Conservation (phyloP, 30 jellyfish, hydroid and myxozoan genomes). For the Turritopsis dohrnii region DNA sequence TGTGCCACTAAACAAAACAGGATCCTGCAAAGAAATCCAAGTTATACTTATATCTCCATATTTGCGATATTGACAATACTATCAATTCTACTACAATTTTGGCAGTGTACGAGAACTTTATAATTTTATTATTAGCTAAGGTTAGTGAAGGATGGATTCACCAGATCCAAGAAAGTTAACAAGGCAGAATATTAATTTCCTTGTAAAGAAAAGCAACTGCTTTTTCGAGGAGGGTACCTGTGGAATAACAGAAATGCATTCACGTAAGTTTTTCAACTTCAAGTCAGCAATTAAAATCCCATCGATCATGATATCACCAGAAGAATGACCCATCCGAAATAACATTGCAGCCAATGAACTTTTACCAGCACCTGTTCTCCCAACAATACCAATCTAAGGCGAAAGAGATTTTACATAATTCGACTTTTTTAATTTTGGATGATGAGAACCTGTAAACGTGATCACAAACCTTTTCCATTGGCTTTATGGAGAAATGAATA, state of each 20-base stretch:
- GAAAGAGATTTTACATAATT: not conserved
- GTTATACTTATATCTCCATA: too few relatives aligned
- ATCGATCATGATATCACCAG: conserved; percentile 64
- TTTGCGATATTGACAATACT: too few relatives aligned
- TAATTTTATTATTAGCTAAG: too few relatives aligned
- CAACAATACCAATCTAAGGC: conserved; percentile 66
- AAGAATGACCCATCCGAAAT: conserved; percentile 57
- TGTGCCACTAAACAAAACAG: conserved; percentile 77
- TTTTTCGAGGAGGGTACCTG: conserved; percentile 76
- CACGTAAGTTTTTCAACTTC: conserved; percentile 39
- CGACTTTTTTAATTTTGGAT: too few relatives aligned
- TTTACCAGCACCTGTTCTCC: conserved; percentile 96
- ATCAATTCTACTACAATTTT: too few relatives aligned
- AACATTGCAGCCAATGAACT: conserved; percentile 56
- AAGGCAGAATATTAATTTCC: too few relatives aligned
- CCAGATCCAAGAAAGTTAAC: too few relatives aligned
- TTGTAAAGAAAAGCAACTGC: too few relatives aligned
- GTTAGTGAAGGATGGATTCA: too few relatives aligned
- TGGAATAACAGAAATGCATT: conserved; percentile 76
- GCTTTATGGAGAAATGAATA: conserved; percentile 29
- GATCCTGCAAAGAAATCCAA: conserved; percentile 75
- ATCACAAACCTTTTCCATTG: conserved; percentile 45
- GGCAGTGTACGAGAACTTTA: too few relatives aligned
- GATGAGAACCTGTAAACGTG: too few relatives aligned
- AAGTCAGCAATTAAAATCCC: conserved; percentile 49